Evolutionary conservation across 1,140 invertebrate species (phyloP), one percentile per base, ranked within the genome.

Genomic region (Lerema accius): DNA sequence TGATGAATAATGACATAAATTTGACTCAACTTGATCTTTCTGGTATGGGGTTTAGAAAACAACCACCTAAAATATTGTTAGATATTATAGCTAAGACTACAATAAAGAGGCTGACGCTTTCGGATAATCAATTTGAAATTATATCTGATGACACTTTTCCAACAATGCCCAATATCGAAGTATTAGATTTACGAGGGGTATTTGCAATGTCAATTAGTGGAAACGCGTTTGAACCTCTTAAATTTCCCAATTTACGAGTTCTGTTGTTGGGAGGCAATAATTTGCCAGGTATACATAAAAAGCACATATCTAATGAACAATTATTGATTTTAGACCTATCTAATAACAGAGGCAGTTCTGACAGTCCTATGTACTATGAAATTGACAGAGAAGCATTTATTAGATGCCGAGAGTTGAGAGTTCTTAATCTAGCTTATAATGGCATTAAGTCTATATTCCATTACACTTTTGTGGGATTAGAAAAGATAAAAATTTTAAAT

Each of bases 81-180:
- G 67, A 91, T 59, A 76, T 90, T 0, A 91, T 93, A 35, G 89
- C 91, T 2, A 80, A 89, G 5, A 86, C 91, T 0, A 91, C 89
- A 5, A 86, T 93, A 23, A 85, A 83, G 26, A 74, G 80, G 50
- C 70, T 93, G n/a, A 86, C 75, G 50, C 68, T 93, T 17, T 73
- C 91, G 1, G 81, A 86, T 50, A 93, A 93, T 71, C 91, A 92
- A 60, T 92, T 93, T 65, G 91, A 92, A 75, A 69, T 87, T 11
- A 82, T 93, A 14, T 60, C 64, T 6, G 76, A 87, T 26, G 76
- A 91, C 19, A 77, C 78, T 10, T 93, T 93, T 74, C 92, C 92
- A 0, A 58, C 26, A 14, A 93, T 93, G 92, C 75, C 78, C 0
- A 91, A 92, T 62, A 75, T 93, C 53, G 82, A 89, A 63, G 55